Percentiles rank a stretch among this genome's conserved stretches.
Evolutionary conservation across 2,888 invertebrate genomes (phyloP).

Genomic region (Invenusta paracnida): DNA sequence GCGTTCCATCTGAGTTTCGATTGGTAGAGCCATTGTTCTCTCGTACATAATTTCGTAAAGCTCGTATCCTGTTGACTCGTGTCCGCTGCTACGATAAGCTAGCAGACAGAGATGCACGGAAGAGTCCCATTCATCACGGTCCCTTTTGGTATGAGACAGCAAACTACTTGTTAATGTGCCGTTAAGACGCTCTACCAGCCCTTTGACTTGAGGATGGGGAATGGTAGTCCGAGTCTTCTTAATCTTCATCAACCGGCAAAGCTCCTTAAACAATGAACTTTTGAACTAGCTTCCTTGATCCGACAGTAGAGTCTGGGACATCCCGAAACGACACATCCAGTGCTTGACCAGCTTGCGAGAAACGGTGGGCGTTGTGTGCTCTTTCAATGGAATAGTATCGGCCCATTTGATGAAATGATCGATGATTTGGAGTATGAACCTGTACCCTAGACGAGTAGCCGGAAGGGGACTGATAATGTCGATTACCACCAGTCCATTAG

Average conservation of each 20-base stretch:
- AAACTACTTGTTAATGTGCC: not conserved
- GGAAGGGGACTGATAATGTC: not conserved
- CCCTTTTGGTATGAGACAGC: not conserved
- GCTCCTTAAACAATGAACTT: not conserved
- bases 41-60: not conserved
- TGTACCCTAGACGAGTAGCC: not conserved
- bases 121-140: not conserved
- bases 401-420: not conserved
- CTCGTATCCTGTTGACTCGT: not conserved
- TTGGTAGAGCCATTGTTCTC: not conserved
- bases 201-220: not conserved
- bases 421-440: not conserved
- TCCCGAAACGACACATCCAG: not conserved
- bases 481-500: not conserved
- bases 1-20: not conserved
- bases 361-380: not conserved
- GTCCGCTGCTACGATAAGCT: not conserved
- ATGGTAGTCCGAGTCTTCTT: not conserved
- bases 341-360: not conserved
- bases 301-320: not conserved
- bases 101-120: not conserved
- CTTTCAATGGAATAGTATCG: not conserved
- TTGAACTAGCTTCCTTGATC: not conserved
- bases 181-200: not conserved
- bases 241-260: not conserved